Evolutionary conservation across 2,888 invertebrate species (phyloP), one percentile per base, ranked within the genome.

Genomic region (Pristionchus fissidentatus): DNA sequence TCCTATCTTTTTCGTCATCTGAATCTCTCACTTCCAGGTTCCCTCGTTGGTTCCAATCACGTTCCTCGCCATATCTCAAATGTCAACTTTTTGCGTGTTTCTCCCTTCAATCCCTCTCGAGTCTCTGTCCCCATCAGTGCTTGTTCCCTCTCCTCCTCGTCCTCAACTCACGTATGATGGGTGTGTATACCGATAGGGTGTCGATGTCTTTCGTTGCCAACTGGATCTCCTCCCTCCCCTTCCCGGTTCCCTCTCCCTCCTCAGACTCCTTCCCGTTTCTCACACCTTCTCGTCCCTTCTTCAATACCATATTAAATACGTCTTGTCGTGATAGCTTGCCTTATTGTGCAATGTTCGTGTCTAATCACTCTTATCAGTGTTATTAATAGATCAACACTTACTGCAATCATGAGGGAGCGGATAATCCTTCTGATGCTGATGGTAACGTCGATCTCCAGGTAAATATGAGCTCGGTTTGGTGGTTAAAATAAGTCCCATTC

Each of bases 121-220:
- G n/a, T 49, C 19, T 4, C 75, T 41, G 15, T 77, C 22, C 70
- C 75, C 75, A 32, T 77, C 75, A 13, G 41, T 26, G 29, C 22
- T 41, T n/a, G 26, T 35, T 62, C 46, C 46, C 10, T 26, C 3
- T 46, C 26, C 49, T 46, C 75, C 55, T 29, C 55, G 55, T 57
- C 57, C 38, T 7, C 38, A 55, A 52, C 57, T 43, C 57, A 55
- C 55, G 70, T 70, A 70, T 70, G 32, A 70, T 70, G 26, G 70
- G 41, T 70, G 70, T 70, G 70, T 70, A n/a, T n/a, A 70, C 70
- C 70, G 41, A 70, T 70, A 26, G 70, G 43, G 43, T 70, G 70
- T 70, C 70, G 43, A n/a, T n/a, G 41, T 70, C 43, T 57, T 55
- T 26, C 55, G 35, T 78, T 41, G 32, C 79, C 55, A 55, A 57